Evolutionary conservation across 2,113 vertebrate genomes (phyloP).

Genomic region (Sula dactylatra): DNA sequence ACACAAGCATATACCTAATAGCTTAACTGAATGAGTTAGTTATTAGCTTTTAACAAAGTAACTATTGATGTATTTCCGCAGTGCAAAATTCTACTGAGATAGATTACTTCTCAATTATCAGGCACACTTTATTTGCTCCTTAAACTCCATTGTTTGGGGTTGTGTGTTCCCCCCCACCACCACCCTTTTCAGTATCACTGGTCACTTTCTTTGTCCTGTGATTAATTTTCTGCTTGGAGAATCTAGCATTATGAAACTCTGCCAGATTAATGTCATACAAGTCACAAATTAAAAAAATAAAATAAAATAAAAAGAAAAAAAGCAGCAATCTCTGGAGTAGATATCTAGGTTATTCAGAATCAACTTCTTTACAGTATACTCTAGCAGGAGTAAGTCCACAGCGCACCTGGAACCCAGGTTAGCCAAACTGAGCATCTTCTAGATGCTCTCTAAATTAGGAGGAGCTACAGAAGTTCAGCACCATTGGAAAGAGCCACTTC

Average conservation of each 20-base stretch:
- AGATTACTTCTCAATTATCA: not conserved
- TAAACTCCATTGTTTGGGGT: not conserved
- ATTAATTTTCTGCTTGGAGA: not conserved
- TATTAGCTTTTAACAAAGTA: not conserved
- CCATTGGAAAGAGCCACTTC: not conserved
- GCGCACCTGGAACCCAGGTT: not conserved
- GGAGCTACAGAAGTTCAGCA: not conserved
- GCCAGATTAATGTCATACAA: not conserved
- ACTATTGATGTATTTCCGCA: not conserved
- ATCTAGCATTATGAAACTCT: not conserved
- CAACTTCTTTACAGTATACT: not conserved
- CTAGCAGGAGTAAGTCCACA: not conserved
- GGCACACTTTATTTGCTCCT: not conserved
- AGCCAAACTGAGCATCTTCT: not conserved
- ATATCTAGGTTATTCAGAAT: not conserved
- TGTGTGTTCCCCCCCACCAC: too few species aligned
- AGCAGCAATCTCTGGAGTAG: not conserved
- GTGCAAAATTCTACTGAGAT: not conserved
- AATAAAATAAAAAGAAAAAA: not conserved
- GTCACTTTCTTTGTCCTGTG: not conserved
- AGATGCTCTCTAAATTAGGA: not conserved
- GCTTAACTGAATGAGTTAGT: not conserved
- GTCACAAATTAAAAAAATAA: not conserved
- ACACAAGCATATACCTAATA: rapidly evolving
- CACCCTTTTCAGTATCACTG: not conserved